Evolutionary conservation across 2,113 vertebrate genomes (phyloP), one percentile per base, ranked within the genome.

Genomic region (Gadus chalcogrammus): DNA sequence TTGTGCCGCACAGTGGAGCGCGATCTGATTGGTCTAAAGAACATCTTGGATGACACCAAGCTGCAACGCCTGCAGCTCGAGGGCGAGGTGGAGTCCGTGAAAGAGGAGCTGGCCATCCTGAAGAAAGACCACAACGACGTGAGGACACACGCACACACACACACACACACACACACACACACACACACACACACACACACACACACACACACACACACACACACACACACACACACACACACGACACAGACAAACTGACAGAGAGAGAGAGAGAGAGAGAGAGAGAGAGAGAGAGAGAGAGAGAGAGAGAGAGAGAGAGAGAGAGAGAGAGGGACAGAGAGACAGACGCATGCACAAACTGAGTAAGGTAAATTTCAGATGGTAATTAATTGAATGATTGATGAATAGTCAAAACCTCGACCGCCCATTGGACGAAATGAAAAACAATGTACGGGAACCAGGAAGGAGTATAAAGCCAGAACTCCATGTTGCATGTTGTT

Each of bases 41-140:
- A 85, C 67, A 77, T 78, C 52, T 81, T 67, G 0, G 90, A 92
- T 3, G 88, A 92, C 7, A 90, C 82, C 69, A 87, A 87, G 62
- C 15, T 87, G 56, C 79, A 68, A n/a, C 72, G 79, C 1, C 53
- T 80, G 65, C 87, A 92, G 67, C 79, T 84, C 1, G 81, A 90
- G 78, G 80, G 76, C 1, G 88, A 92, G 80, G 82, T 84, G 0
- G 78, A 90, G 0, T 35, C 87, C 68, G 72, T 90, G 68, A 88
- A 88, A 48, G 85, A 90, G 1, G 92, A 94, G 61, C 76, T 93
- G 0, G 69, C 58, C 0, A 76, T 72, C 9, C 77, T 93, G 0
- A 71, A 91, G 61, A n/a, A 52, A 17, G 91, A 90, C 1, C 93
- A 94, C 76, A 70, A 86, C 20, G 68, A 91, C 15, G 93, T 93